A percentile compares a stretch with the other conserved stretches of the same genome.
Conservation (phyloP, 2,797 vertebrate genomes). For the Podarcis siculus region DNA sequence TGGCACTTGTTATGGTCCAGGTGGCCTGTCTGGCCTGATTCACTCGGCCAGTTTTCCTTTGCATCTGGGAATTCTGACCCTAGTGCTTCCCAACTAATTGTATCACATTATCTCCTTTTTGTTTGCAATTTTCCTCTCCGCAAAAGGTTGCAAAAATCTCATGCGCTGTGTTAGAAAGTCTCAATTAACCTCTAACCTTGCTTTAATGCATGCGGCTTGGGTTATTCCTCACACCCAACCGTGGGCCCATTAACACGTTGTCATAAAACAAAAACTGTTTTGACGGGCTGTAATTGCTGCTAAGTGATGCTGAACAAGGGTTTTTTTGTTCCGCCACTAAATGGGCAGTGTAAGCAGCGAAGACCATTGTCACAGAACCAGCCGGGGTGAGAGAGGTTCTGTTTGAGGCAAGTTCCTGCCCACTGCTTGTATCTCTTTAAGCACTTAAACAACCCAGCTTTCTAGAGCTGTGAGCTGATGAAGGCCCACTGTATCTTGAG, state of each 20-base stretch:
- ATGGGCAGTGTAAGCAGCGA: slow-evolving; percentile 74
- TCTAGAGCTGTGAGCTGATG: slow-evolving; percentile 85
- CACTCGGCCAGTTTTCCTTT: slow-evolving; percentile 79
- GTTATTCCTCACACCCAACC: slow-evolving; percentile 95
- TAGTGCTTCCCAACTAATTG: slow-evolving; percentile 91
- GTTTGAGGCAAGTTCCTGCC: slow-evolving; percentile 56
- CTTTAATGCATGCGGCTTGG: slow-evolving; percentile 86
- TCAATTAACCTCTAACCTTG: slow-evolving; percentile 95
- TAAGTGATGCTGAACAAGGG: slow-evolving; percentile 93
- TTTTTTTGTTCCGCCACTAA: slow-evolving; percentile 81
- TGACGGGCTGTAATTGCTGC: slow-evolving; percentile 94
- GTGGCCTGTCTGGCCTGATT: slow-evolving; percentile 85
- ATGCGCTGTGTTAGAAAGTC: slow-evolving; percentile 91
- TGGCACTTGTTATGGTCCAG: slow-evolving; percentile 84
- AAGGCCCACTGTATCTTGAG: slow-evolving; percentile 72
- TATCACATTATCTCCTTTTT: slow-evolving; percentile 95
- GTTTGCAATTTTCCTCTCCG: slow-evolving; percentile 84
- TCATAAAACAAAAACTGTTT: slow-evolving; percentile 93
- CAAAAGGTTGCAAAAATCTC: slow-evolving; percentile 94
- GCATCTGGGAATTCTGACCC: slow-evolving; percentile 85
- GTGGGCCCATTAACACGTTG: slow-evolving; percentile 93
- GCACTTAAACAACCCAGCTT: slow-evolving; percentile 68
- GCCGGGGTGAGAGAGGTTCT: slow-evolving; percentile 78
- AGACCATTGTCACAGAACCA: slow-evolving; percentile 77
- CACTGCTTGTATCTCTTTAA: slow-evolving; percentile 63